Conservation (phyloP, 2,888 invertebrate species). For the Cinara cedri region DNA sequence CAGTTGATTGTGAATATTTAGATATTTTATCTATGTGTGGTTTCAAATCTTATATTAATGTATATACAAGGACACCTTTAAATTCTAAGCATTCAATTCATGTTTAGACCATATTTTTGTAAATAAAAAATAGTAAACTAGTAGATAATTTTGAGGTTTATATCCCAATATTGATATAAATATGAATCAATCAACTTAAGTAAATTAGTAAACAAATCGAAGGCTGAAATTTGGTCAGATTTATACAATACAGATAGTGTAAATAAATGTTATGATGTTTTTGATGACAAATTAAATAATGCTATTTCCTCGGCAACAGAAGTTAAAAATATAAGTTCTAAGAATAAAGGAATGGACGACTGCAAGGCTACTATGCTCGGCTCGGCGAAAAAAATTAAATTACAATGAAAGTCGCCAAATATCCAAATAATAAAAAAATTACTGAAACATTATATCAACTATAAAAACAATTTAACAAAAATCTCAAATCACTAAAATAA, state of each 20-base stretch:
- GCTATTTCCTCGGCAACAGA: background rate
- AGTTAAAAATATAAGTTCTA: background rate
- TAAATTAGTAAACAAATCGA: background rate
- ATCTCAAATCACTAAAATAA: slow-evolving; percentile 12
- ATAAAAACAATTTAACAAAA: slow-evolving; percentile 22
- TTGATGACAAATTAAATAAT: slow-evolving; percentile 15
- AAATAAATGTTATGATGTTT: slow-evolving; percentile 7
- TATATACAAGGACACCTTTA: slow-evolving; percentile 10
- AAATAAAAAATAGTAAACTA: background rate
- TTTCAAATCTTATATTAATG: no score
- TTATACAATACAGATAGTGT: background rate
- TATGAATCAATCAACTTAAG: background rate
- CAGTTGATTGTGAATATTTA: slow-evolving; percentile 6
- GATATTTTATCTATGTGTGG: background rate
- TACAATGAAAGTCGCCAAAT: background rate
- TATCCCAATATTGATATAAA: background rate
- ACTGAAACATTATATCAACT: slow-evolving; percentile 4
- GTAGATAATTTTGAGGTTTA: slow-evolving; percentile 7
- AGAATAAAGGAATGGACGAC: slow-evolving; percentile 1
- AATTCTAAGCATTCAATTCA: slow-evolving; percentile 1
- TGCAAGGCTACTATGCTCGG: background rate
- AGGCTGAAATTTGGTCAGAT: background rate
- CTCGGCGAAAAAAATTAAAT: background rate
- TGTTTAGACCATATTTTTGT: slow-evolving; percentile 32
- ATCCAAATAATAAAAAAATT: slow-evolving; percentile 24